Evolutionary conservation across 2,888 invertebrate species (phyloP), one percentile per base, ranked within the genome.

Genomic region (Nysson spinosus): DNA sequence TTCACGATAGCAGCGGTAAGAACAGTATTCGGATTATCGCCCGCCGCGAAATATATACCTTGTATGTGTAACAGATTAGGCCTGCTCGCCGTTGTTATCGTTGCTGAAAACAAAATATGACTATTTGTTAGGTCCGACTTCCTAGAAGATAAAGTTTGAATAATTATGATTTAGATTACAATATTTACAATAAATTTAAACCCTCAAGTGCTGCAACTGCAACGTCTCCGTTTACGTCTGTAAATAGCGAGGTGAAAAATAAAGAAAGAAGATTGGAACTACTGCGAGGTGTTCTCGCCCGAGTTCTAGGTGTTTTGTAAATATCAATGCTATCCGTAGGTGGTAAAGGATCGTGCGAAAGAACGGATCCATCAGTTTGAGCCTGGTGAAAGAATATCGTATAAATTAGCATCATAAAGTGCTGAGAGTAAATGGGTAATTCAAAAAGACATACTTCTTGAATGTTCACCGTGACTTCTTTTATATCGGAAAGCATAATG

Each of bases 261-360:
- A 85, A 78, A 7, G 88, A 85, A 22, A 88, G 79, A 9, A 86
- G 67, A 71, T 84, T 84, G 1, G 84, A 78, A 66, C 79, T 81
- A 42, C 70, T 78, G 47, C 75, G 69, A 20, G 69, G 62, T 6
- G 69, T 58, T 26, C 79, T 73, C 32, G 62, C 63, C 7, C 70
- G 78, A 26, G 80, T 67, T 72, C 83, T 83, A 20, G 89, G 88
- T 69, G 91, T 90, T 43, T 91, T 89, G 85, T 95, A 95, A 57
- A 92, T 89, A 79, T 93, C 91, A 20, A 95, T 90, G 0, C 93
- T 91, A 86, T 95, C 93, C 32, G 88, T 77, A 1, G 95, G 95
- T 11, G 95, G 95, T 61, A 95, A 87, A 3, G 95, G 95, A 87
- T 95, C 95, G 80, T 93, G 93, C 65, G 92, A 92, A 80, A 94